Evolutionary conservation across 2,113 vertebrate genomes (phyloP).

Genomic region (Excalfactoria chinensis): DNA sequence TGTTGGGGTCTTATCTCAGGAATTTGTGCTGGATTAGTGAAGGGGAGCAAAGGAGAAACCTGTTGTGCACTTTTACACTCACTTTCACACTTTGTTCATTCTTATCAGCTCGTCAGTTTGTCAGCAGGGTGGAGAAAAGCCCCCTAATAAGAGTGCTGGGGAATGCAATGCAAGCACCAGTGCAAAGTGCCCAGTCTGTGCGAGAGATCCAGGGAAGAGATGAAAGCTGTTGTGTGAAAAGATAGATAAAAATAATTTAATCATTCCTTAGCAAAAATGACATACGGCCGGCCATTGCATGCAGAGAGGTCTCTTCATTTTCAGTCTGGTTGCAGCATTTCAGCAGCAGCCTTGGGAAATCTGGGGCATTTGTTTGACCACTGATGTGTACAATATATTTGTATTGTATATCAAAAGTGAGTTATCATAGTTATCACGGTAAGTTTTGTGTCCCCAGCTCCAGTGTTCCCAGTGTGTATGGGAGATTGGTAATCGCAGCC

Average conservation of each 20-base stretch:
- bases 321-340: not conserved
- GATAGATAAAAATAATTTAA: not conserved
- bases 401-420: not conserved
- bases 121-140: not conserved
- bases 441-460: not conserved
- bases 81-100: conserved; percentile 33
- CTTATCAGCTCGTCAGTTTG: conserved; percentile 33
- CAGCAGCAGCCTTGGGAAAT: not conserved
- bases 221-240: not conserved
- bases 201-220: not conserved
- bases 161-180: not conserved
- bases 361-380: not conserved
- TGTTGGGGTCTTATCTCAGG: not conserved
- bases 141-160: not conserved
- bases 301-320: not conserved
- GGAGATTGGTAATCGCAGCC: too few relatives aligned
- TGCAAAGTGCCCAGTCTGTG: not conserved
- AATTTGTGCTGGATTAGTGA: not conserved
- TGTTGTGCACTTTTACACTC: not conserved
- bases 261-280: not conserved
- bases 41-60: conserved; percentile 14
- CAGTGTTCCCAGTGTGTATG: too few relatives aligned
- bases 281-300: not conserved
- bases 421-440: not conserved
- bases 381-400: fast-evolving